Percentiles rank a stretch among this genome's conserved stretches.
Conservation (phyloP, 2,113 vertebrate species). For the Promerops cafer region DNA sequence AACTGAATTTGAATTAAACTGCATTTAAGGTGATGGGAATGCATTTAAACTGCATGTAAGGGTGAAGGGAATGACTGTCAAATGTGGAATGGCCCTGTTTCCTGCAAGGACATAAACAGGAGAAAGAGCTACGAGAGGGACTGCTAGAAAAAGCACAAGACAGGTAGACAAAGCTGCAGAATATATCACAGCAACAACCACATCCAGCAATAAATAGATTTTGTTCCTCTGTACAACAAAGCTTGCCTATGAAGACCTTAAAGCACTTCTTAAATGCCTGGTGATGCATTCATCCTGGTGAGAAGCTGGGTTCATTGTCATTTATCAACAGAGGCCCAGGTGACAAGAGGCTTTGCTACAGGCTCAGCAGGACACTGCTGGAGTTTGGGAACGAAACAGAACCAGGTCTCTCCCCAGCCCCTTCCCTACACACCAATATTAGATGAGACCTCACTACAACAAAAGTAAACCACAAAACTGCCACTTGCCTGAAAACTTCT, state of each 20-base stretch:
- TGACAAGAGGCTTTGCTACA: background rate
- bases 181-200: background rate
- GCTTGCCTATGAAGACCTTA: background rate
- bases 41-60: background rate
- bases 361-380: background rate
- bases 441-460: background rate
- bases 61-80: background rate
- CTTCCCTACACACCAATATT: background rate
- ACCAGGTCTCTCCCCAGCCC: background rate
- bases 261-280: background rate
- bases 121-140: background rate
- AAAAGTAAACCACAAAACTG: background rate
- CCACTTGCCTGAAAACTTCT: background rate
- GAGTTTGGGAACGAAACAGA: background rate
- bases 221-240: background rate
- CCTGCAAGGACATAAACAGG: background rate
- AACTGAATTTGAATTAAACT: background rate
- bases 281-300: background rate
- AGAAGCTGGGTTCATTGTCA: background rate
- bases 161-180: background rate
- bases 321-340: background rate
- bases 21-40: background rate
- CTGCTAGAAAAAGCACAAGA: background rate
- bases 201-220: background rate
- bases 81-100: background rate